Evolutionary conservation across 2,113 vertebrate genomes (phyloP).

Genomic region (Phoxinus phoxinus): DNA sequence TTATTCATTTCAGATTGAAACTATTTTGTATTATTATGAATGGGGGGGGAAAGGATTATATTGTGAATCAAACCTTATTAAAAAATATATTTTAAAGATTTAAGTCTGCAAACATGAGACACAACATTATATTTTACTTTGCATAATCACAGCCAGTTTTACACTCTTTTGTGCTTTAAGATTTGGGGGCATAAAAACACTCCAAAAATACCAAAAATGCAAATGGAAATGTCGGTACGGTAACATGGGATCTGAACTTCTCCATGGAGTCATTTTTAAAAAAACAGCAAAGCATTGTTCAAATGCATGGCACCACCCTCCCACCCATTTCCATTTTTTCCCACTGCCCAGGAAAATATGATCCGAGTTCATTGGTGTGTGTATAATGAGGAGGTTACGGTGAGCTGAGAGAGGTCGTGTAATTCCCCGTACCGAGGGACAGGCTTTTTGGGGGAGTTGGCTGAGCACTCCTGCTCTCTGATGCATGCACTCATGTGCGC

Average conservation of each 20-base stretch:
- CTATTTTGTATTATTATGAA: neutral
- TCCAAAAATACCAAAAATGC: slow-evolving; percentile 32
- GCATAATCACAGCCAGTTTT: neutral
- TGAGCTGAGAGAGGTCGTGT: slow-evolving; percentile 82
- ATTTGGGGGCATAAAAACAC: neutral
- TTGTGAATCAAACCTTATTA: neutral
- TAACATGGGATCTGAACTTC: slow-evolving; percentile 51
- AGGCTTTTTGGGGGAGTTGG: slow-evolving; percentile 81
- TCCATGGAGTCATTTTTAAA: slow-evolving; percentile 68
- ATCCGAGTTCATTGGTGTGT: slow-evolving; percentile 83
- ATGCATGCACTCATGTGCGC: slow-evolving; percentile 81
- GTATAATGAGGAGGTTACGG: slow-evolving; percentile 85
- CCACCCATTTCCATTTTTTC: slow-evolving; percentile 75
- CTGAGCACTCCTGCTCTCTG: slow-evolving; percentile 80
- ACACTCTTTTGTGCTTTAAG: neutral
- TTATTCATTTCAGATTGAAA: neutral
- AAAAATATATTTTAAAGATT: no score
- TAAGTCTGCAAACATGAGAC: neutral
- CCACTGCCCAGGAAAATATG: slow-evolving; percentile 76
- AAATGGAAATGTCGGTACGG: slow-evolving; percentile 32
- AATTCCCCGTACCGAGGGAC: slow-evolving; percentile 80
- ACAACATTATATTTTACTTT: neutral
- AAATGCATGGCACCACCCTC: slow-evolving; percentile 73
- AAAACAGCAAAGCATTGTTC: slow-evolving; percentile 79
- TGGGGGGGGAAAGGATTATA: neutral